Evolutionary conservation across 2,888 invertebrate species (phyloP).

Genomic region (Tenthredo notha): DNA sequence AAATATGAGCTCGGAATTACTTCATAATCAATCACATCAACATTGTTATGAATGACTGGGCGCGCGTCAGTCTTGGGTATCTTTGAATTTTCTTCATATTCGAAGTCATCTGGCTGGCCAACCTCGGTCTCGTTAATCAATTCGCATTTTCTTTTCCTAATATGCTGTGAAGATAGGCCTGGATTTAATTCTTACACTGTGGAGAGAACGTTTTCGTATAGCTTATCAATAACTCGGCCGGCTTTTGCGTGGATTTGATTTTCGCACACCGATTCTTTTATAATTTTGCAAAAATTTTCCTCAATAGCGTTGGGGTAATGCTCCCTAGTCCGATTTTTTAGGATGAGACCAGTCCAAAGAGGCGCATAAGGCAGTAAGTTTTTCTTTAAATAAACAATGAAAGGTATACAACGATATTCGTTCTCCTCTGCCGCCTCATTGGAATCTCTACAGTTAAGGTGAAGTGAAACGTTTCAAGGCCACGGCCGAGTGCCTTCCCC

Average conservation of each 20-base stretch:
- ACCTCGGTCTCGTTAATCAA: neutral
- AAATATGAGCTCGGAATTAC: neutral
- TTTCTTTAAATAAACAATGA: too few species aligned
- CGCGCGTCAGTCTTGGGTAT: neutral
- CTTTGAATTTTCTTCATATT: neutral
- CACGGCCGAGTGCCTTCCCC: too few species aligned
- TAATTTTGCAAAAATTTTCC: slow-evolving; percentile 46
- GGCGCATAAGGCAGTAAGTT: slow-evolving; percentile 33
- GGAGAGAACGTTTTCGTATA: slow-evolving; percentile 28
- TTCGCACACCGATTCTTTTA: slow-evolving; percentile 31
- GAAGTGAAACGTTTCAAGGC: too few species aligned
- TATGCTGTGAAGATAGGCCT: neutral
- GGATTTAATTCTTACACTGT: neutral
- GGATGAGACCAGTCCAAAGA: slow-evolving; percentile 43
- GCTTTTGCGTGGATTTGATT: slow-evolving; percentile 17
- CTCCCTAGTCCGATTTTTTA: slow-evolving; percentile 5
- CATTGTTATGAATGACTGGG: neutral
- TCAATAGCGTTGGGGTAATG: slow-evolving; percentile 40
- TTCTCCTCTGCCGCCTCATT: too few species aligned
- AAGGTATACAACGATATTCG: too few species aligned
- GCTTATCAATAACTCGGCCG: slow-evolving; percentile 46
- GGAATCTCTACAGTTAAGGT: too few species aligned
- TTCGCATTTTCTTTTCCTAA: neutral
- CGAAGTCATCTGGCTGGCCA: neutral
- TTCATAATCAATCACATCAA: neutral